Percentiles rank a stretch among this genome's conserved stretches.
Evolutionary conservation across 2,113 vertebrate genomes (phyloP).

Genomic region (Datnioides undecimradiatus): DNA sequence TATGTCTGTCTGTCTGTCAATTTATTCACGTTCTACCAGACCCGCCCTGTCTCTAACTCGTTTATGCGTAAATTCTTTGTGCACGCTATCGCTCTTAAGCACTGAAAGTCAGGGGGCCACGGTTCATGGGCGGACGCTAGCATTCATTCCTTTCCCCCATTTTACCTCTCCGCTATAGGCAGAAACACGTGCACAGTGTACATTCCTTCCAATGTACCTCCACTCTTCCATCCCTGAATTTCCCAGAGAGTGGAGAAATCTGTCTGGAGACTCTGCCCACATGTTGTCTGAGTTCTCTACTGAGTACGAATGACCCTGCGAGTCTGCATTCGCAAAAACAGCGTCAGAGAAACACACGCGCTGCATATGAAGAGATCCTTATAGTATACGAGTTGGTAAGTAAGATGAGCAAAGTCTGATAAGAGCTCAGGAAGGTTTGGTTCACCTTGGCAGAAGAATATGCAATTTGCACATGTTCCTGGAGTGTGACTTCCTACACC

Average conservation of each 20-base stretch:
- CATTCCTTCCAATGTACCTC: constrained; percentile 45
- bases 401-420: constrained; percentile 6
- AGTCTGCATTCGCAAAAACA: constrained; percentile 3
- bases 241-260: constrained; percentile 9
- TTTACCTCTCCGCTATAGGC: constrained; percentile 31
- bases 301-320: background rate
- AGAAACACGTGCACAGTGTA: constrained; percentile 33
- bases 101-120: constrained; percentile 34
- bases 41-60: constrained; percentile 58
- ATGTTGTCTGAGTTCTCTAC: constrained; percentile 7
- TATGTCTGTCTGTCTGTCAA: constrained; percentile 75
- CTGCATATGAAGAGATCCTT: constrained; percentile 10
- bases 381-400: constrained; percentile 27
- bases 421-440: background rate
- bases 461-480: too few species aligned
- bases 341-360: constrained; percentile 7
- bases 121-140: constrained; percentile 25
- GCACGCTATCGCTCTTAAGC: constrained; percentile 57
- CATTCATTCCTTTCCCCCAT: constrained; percentile 36
- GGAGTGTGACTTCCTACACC: background rate
- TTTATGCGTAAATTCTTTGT: constrained; percentile 64
- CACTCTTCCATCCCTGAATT: constrained; percentile 32
- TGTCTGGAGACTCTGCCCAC: constrained; percentile 12
- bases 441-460: background rate
- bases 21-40: constrained; percentile 54